Conservation (phyloP, 2,888 invertebrate species). For the Drosophila mulleri region DNA sequence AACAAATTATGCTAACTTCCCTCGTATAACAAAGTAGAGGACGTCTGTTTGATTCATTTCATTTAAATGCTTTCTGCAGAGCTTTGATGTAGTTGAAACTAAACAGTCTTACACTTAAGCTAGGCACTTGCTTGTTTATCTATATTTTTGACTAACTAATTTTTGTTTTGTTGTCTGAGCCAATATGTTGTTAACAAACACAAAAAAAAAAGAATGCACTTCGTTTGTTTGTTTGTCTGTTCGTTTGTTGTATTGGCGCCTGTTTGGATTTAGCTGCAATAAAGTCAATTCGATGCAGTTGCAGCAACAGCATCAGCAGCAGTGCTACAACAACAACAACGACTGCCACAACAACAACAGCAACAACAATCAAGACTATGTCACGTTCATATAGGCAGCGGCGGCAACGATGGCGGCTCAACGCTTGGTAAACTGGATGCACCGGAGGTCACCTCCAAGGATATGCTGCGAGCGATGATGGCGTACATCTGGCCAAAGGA, state of each 20-base stretch:
- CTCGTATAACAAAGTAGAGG: neutral
- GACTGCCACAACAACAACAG: slow-evolving; percentile 50
- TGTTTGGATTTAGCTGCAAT: slow-evolving; percentile 84
- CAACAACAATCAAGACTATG: slow-evolving; percentile 88
- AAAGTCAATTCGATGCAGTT: slow-evolving; percentile 84
- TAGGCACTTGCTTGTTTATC: slow-evolving; percentile 8
- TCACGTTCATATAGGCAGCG: slow-evolving; percentile 94
- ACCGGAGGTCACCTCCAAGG: slow-evolving; percentile 88
- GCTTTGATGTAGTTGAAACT: neutral
- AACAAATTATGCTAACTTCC: neutral
- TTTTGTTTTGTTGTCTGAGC: slow-evolving; percentile 34
- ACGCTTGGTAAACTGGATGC: slow-evolving; percentile 88
- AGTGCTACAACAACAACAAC: slow-evolving; percentile 54
- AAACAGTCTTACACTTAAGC: neutral
- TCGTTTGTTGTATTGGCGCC: slow-evolving; percentile 84
- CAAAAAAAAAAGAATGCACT: slow-evolving; percentile 29
- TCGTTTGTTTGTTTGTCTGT: slow-evolving; percentile 73
- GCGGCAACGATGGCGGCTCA: slow-evolving; percentile 85
- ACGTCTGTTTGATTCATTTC: neutral
- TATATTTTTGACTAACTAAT: slow-evolving; percentile 52
- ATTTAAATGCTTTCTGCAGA: neutral
- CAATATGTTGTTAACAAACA: slow-evolving; percentile 28
- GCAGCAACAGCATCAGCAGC: slow-evolving; percentile 54
- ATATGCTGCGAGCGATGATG: slow-evolving; percentile 95
- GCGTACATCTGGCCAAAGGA: slow-evolving; percentile 98